Conservation (phyloP, 2,888 invertebrate genomes). For the Amphipoea lucens region DNA sequence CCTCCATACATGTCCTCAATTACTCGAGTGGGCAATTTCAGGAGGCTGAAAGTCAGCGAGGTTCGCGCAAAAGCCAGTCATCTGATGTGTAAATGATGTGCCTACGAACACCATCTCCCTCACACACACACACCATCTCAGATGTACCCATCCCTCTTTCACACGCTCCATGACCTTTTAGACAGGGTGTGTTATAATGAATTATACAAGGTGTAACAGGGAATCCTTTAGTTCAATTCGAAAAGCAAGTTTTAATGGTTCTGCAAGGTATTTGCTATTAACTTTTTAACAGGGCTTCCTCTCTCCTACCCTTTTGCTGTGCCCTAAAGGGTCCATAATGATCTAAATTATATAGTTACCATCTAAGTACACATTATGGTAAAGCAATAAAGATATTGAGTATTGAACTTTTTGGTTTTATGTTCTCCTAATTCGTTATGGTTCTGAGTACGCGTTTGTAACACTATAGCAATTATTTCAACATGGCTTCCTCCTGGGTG, state of each 20-base stretch:
- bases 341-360: no score
- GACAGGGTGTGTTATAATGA: constrained; percentile 65
- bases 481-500: no score
- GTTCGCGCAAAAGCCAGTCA: constrained; percentile 77
- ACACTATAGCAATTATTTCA: constrained; percentile 28
- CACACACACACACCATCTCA: not conserved
- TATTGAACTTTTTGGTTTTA: constrained; percentile 9
- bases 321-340: no score
- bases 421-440: constrained; percentile 36
- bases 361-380: no score
- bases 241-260: constrained; percentile 68
- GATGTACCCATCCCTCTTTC: constrained; percentile 21
- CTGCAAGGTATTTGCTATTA: constrained; percentile 31
- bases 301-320: no score
- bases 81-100: constrained; percentile 85
- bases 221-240: constrained; percentile 75
- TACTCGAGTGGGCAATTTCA: constrained; percentile 80
- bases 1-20: constrained; percentile 71
- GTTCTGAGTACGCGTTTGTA: constrained; percentile 3
- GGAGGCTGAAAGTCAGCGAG: constrained; percentile 75
- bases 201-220: constrained; percentile 69
- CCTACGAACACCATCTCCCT: constrained; percentile 53
- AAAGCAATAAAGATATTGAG: no score
- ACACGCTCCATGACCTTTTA: constrained; percentile 50
- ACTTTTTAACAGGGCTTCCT: not conserved